Evolutionary conservation across 2,888 invertebrate genomes (phyloP), one percentile per base, ranked within the genome.

Genomic region (Brachyptera risi): DNA sequence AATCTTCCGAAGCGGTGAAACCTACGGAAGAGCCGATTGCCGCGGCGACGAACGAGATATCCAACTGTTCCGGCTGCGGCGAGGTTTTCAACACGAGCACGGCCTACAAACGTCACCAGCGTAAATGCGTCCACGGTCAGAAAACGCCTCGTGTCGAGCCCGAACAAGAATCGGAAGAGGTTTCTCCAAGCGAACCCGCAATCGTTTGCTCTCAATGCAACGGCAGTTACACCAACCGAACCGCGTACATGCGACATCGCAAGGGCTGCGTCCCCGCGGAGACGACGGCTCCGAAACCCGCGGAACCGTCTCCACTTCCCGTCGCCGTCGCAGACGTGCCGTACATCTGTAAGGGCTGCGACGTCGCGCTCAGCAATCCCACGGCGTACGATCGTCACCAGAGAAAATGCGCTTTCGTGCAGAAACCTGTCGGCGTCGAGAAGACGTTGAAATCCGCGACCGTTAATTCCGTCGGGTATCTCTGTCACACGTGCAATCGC

Each of bases 201-300:
- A 47, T 47, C 24, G 24, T 23, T 1, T 47, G 47, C 24, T 47
- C 47, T 21, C 21, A 24, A 7, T 47, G 47, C 24, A n/a, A 7
- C 3, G 47, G 24, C 5, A 7, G 21, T 2, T 47, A 13, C 47
- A 24, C 11, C 2, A 47, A 47, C 47, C 47, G 47, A 21, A 47
- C 47, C 3, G 47, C 24, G 24, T 47, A 47, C 47, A 47, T 47
- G 47, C 23, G 47, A 2, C 47, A 47, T 13, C 47, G 47, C 23
- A 47, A 47, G 47, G 1, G 4, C 2, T 47, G 47, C 24, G 31
- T 31, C 31, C 5, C 31, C 7, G 11, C 31, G 31, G 7, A 5
- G 11, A 11, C 31, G 5, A 11, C 11, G 31, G 11, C 31, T 5
- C 31, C 31, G 31, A 11, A 31, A 5, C 7, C 5, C 11, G 31